These are phyloP conservation scores for Sturmia bella DNA, from an alignment of 2,888 invertebrate genomes.

Conservation along the genomic window DNA sequence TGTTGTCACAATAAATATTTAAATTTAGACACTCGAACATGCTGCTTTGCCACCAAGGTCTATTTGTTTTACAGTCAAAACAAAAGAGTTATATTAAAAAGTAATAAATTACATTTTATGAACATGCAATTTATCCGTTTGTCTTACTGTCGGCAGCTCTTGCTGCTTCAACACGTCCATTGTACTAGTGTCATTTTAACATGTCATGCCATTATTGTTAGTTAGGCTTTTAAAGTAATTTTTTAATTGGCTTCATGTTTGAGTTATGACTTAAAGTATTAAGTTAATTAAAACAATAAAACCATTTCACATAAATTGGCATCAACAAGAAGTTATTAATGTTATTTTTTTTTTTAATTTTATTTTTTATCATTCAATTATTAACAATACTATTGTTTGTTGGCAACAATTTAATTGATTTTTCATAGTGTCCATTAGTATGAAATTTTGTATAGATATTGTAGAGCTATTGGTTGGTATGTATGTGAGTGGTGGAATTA, in stretches of 20 bases:
- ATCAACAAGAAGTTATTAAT: constrained; percentile 41
- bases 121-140: constrained; percentile 12
- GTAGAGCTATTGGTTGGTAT: too few relatives aligned
- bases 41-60: constrained; percentile 14
- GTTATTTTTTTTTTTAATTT: neutral
- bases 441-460: too few relatives aligned
- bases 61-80: neutral
- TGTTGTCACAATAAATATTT: constrained; percentile 48
- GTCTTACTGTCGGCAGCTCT: constrained; percentile 1
- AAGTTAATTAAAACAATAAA: constrained; percentile 20
- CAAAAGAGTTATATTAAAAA: constrained; percentile 2
- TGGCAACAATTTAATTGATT: constrained; percentile 9
- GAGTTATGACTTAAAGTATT: constrained; percentile 51
- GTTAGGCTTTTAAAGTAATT: constrained; percentile 46
- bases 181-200: constrained; percentile 29
- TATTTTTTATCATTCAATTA: constrained; percentile 26
- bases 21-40: constrained; percentile 18
- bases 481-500: too few relatives aligned
- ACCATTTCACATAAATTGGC: constrained; percentile 22
- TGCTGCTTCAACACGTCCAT: neutral
- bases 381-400: constrained; percentile 1
- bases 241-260: constrained; percentile 51
- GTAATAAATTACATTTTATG: constrained; percentile 12
- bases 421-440: neutral
- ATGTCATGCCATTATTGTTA: constrained; percentile 58